Evolutionary conservation across 1,140 invertebrate genomes (phyloP).

Genomic region (Thereuonema tuberculata): DNA sequence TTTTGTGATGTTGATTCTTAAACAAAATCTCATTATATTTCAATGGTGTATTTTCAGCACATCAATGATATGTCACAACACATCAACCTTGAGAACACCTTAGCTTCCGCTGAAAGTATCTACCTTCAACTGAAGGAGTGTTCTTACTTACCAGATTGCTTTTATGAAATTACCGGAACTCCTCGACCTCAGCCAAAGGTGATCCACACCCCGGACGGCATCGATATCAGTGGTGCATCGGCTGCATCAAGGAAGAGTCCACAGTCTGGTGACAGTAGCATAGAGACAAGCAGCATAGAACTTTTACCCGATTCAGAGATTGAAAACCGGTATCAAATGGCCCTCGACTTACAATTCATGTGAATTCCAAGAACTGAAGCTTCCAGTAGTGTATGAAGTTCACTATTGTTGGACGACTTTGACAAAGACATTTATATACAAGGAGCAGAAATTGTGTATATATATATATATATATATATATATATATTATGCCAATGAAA

Average conservation of each 20-base stretch:
- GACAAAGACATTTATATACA: no score
- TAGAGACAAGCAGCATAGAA: slow-evolving; percentile 12
- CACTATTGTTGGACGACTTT: no score
- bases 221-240: background rate
- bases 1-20: no score
- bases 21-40: no score
- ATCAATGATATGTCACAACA: slow-evolving; percentile 80
- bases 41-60: no score
- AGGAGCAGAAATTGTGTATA: no score
- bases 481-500: no score
- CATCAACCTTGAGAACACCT: slow-evolving; percentile 59
- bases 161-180: slow-evolving; percentile 15
- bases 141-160: slow-evolving; percentile 9
- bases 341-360: slow-evolving; percentile 10
- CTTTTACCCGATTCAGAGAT: slow-evolving; percentile 11
- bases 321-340: slow-evolving; percentile 9
- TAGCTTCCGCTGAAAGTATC: slow-evolving; percentile 77
- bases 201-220: background rate
- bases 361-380: no score
- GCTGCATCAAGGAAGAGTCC: background rate
- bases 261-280: slow-evolving; percentile 6
- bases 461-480: no score
- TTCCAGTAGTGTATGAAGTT: no score
- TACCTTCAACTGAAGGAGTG: slow-evolving; percentile 59
- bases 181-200: background rate